A percentile compares a stretch with the other conserved stretches of the same genome.
Conservation (phyloP, 2,888 invertebrate genomes). For the Acrobasis consociella region DNA sequence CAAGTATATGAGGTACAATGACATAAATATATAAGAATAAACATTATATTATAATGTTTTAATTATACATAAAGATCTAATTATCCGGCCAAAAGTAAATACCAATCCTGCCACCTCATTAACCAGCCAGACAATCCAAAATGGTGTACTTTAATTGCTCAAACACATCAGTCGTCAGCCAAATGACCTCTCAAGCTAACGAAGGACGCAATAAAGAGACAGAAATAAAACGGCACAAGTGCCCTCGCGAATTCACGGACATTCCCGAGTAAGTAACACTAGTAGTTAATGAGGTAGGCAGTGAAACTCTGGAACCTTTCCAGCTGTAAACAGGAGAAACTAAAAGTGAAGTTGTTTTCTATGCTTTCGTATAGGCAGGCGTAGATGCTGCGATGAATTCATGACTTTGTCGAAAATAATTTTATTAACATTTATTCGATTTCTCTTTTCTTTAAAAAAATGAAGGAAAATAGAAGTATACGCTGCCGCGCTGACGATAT, state of each 20-base stretch:
- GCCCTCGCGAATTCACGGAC: constrained; percentile 72
- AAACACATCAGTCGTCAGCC: constrained; percentile 52
- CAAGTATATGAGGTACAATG: too few relatives aligned
- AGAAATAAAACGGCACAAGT: constrained; percentile 68
- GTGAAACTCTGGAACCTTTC: constrained; percentile 72
- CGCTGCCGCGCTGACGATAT: too few relatives aligned
- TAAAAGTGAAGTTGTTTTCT: constrained; percentile 32
- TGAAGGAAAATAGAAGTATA: too few relatives aligned
- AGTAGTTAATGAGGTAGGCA: constrained; percentile 69
- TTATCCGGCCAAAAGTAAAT: not conserved
- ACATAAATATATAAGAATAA: too few relatives aligned
- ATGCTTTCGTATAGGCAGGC: not conserved
- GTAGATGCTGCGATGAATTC: not conserved
- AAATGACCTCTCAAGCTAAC: constrained; percentile 74
- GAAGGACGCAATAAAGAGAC: constrained; percentile 65
- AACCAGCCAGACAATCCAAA: constrained; percentile 23
- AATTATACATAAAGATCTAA: not conserved
- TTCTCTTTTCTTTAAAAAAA: too few relatives aligned
- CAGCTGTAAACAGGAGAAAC: constrained; percentile 65
- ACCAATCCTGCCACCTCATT: constrained; percentile 15
- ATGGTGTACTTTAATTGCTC: constrained; percentile 45
- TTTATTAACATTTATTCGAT: too few relatives aligned
- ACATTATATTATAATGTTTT: too few relatives aligned
- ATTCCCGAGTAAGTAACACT: constrained; percentile 74
- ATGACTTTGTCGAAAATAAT: not conserved